Conservation (phyloP, 2,797 vertebrate species). For the Dryobates pubescens region DNA sequence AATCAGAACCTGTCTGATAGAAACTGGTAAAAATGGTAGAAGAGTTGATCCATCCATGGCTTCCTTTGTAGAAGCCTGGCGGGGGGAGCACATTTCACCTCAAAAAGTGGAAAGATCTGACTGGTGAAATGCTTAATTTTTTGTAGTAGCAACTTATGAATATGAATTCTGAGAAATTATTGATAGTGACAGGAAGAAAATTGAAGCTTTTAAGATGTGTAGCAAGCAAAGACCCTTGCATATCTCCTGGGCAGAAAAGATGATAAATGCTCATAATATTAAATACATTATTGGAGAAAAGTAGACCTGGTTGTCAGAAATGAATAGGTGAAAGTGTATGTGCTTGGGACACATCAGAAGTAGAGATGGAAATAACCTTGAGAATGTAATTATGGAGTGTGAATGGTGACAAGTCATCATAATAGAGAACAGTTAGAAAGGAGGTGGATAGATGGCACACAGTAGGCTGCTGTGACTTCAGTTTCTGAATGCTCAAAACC, state of each 20-base stretch:
- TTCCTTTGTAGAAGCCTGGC: background rate
- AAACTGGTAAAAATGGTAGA: background rate
- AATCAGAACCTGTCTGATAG: background rate
- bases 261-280: conserved; percentile 49
- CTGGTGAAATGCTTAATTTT: background rate
- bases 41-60: background rate
- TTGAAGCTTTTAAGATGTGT: background rate
- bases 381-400: conserved; percentile 48
- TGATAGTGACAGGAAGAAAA: conserved; percentile 43
- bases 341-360: conserved; percentile 25
- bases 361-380: conserved; percentile 54
- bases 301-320: conserved; percentile 49
- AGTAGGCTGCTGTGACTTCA: conserved; percentile 39
- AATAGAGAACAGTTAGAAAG: conserved; percentile 23
- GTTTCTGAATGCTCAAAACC: conserved; percentile 8
- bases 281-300: conserved; percentile 42
- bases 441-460: conserved; percentile 15
- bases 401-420: conserved; percentile 39
- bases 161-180: conserved; percentile 23
- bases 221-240: background rate
- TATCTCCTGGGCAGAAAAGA: conserved; percentile 22
- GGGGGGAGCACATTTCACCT: background rate
- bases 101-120: background rate
- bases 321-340: conserved; percentile 44
- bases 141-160: background rate